A percentile compares a stretch with the other conserved stretches of the same genome.
These are phyloP conservation scores for Antennarius striatus DNA, from an alignment of 2,113 vertebrate species.

Conservation along the genomic window DNA sequence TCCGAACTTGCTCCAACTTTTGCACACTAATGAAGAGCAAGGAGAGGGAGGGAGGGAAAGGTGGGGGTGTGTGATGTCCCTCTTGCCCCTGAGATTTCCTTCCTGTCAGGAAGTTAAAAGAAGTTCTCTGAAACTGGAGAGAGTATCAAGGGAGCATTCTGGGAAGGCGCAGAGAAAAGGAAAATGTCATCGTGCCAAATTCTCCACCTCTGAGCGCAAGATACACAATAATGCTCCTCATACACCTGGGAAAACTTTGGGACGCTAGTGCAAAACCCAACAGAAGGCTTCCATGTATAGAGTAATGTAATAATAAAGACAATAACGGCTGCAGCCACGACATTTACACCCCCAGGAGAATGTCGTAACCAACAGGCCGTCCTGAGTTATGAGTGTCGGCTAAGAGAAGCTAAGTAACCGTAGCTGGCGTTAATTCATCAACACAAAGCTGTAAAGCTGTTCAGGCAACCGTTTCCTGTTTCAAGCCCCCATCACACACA, in stretches of 20 bases:
- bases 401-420: constrained; percentile 28
- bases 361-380: constrained; percentile 21
- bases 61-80: constrained; percentile 31
- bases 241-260: constrained; percentile 29
- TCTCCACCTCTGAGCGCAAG: constrained; percentile 27
- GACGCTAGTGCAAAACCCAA: constrained; percentile 13
- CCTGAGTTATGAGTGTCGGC: constrained; percentile 24
- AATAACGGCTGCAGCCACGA: constrained; percentile 3
- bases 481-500: constrained; percentile 19
- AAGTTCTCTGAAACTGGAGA: constrained; percentile 58
- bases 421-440: constrained; percentile 49
- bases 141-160: constrained; percentile 51
- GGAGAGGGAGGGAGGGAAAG: constrained; percentile 24
- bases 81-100: constrained; percentile 47
- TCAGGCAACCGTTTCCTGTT: constrained; percentile 42
- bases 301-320: constrained; percentile 14
- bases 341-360: constrained; percentile 15
- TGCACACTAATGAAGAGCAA: constrained; percentile 63
- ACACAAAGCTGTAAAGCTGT: constrained; percentile 46
- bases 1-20: constrained; percentile 64
- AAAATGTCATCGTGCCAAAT: constrained; percentile 59
- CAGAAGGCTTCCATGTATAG: background rate
- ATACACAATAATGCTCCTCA: constrained; percentile 38
- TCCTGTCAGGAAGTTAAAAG: constrained; percentile 60
- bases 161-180: constrained; percentile 50